phyloP scores from a whole-genome alignment of 2,888 invertebrate species.

The Leucoptera coffeella region DNA sequence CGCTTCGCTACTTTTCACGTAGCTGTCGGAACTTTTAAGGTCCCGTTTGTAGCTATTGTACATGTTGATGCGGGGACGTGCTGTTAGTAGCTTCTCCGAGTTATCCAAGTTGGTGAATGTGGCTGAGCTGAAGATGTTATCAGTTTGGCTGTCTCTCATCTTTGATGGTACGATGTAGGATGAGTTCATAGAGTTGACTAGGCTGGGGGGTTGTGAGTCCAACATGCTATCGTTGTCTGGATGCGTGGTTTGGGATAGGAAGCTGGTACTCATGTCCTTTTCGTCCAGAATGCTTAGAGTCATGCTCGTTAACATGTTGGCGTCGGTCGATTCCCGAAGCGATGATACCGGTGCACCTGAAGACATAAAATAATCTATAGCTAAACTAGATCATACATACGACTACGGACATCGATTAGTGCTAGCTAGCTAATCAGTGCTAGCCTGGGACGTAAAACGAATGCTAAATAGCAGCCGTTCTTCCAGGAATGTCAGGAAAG shows the following conservation, averaged over 20 bases:
- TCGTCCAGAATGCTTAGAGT: constrained; percentile 44
- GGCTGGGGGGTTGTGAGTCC: constrained; percentile 38
- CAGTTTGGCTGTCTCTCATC: constrained; percentile 17
- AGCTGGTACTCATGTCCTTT: constrained; percentile 48
- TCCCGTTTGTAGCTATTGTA: constrained; percentile 32
- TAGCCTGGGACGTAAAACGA: too few species aligned
- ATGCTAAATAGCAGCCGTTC: too few species aligned
- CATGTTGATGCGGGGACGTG: constrained; percentile 22
- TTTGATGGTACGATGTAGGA: constrained; percentile 27
- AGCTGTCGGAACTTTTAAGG: constrained; percentile 29
- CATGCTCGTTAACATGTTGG: constrained; percentile 46
- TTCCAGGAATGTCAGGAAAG: too few species aligned
- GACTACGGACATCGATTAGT: too few species aligned
- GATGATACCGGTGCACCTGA: too few species aligned
- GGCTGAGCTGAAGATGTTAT: constrained; percentile 33
- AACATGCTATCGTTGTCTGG: constrained; percentile 41
- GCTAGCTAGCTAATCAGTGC: too few species aligned
- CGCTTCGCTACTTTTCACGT: constrained; percentile 33
- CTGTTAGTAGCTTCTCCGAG: constrained; percentile 28
- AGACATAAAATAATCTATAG: too few species aligned
- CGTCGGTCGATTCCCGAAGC: constrained; percentile 40
- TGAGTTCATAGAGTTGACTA: constrained; percentile 41
- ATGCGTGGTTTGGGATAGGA: constrained; percentile 41
- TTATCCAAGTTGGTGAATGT: constrained; percentile 40
- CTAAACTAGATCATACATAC: too few species aligned